Evolutionary conservation across 2,797 vertebrate genomes (phyloP).

Genomic region (Megalops cyprinoides): DNA sequence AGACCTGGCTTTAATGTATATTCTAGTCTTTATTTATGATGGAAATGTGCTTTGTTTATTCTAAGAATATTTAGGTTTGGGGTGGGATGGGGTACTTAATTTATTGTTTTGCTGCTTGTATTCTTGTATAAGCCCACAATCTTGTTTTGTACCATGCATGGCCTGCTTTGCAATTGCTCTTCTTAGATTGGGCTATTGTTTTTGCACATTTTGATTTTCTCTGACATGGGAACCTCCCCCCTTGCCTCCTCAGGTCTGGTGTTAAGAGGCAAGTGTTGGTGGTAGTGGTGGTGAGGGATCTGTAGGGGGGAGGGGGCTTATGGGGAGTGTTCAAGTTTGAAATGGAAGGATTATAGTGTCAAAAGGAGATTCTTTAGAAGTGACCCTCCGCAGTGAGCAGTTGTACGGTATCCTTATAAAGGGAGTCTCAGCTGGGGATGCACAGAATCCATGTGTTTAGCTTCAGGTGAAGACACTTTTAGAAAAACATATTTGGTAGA

Average conservation of each 20-base stretch:
- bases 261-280: background rate
- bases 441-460: background rate
- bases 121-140: background rate
- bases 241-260: background rate
- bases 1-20: slow-evolving; percentile 16
- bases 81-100: background rate
- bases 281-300: background rate
- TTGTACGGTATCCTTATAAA: background rate
- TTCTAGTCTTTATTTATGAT: slow-evolving; percentile 22
- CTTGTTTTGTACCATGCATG: slow-evolving; percentile 12
- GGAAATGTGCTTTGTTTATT: slow-evolving; percentile 16
- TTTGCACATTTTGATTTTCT: slow-evolving; percentile 23
- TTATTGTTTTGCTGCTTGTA: slow-evolving; percentile 27
- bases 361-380: background rate
- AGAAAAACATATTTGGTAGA: background rate
- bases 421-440: background rate
- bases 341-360: slow-evolving; percentile 56
- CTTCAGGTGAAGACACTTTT: background rate
- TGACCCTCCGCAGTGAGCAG: background rate
- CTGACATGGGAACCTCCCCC: background rate
- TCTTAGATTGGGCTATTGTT: background rate
- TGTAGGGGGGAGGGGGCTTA: background rate
- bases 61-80: background rate
- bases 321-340: slow-evolving; percentile 45
- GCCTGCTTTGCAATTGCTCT: background rate